These are phyloP conservation scores for Glaucomys volans DNA, from an alignment of 2,113 vertebrate genomes.

Conservation along the genomic window DNA sequence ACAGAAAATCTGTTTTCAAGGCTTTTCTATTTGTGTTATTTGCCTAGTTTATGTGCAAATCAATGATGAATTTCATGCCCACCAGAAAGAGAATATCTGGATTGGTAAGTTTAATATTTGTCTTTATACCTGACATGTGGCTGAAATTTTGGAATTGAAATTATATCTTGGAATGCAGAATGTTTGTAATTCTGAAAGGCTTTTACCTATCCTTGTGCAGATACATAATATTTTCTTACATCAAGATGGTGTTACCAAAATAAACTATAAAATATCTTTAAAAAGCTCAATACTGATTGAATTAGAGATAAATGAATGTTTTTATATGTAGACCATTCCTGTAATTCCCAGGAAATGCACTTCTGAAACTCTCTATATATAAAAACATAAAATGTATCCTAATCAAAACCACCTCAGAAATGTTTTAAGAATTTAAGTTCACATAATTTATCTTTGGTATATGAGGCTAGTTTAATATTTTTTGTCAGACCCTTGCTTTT, in stretches of 20 bases:
- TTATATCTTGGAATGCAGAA: not conserved
- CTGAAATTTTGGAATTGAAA: not conserved
- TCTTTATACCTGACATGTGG: not conserved
- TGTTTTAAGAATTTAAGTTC: slow-evolving; percentile 20
- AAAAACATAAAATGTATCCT: not conserved
- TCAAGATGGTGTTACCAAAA: not conserved
- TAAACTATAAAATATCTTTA: not conserved
- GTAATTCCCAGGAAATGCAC: not conserved
- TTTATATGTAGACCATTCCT: not conserved
- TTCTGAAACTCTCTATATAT: not conserved
- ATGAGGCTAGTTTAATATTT: not conserved
- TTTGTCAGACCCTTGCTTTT: not conserved
- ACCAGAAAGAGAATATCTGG: not conserved
- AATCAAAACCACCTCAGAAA: not conserved
- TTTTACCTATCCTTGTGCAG: not conserved
- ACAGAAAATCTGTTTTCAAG: not conserved
- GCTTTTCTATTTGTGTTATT: not conserved
- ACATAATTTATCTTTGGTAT: not conserved
- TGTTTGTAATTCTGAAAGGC: not conserved
- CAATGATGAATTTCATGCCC: not conserved
- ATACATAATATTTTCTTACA: not conserved
- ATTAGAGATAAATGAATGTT: not conserved
- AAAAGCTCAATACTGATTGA: not conserved
- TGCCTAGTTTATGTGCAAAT: not conserved
- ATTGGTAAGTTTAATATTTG: not conserved